phyloP scores from a whole-genome alignment of 2,113 vertebrate genomes.

The Sander lucioperca region DNA sequence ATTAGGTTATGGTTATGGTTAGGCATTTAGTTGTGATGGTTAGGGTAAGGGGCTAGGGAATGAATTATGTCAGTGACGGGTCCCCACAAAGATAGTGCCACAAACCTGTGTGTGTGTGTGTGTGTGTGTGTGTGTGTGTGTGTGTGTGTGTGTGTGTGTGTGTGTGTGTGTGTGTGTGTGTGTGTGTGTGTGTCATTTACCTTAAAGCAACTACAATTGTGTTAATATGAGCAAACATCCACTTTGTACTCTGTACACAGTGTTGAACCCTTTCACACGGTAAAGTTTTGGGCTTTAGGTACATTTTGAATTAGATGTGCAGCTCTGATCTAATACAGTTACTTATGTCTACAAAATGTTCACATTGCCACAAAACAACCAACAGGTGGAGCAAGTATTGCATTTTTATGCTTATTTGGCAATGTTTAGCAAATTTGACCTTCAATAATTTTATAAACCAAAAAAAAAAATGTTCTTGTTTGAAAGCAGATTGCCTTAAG shows the following conservation, averaged over 20 bases:
- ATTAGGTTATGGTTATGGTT: no score
- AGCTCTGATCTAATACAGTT: background rate
- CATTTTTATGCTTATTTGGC: slow-evolving; percentile 21
- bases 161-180: no score
- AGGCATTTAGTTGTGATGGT: no score
- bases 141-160: background rate
- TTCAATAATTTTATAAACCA: background rate
- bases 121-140: no score
- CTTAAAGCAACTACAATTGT: background rate
- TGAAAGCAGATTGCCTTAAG: slow-evolving; percentile 15
- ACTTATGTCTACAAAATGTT: background rate
- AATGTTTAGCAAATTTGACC: slow-evolving; percentile 8
- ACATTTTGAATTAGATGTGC: background rate
- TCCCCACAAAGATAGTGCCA: no score
- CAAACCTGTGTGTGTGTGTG: no score
- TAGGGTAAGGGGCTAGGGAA: no score
- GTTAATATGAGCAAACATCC: slow-evolving; percentile 4
- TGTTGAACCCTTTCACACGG: background rate
- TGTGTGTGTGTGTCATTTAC: background rate
- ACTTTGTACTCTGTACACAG: background rate
- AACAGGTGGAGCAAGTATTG: slow-evolving; percentile 72
- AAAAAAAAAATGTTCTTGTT: background rate
- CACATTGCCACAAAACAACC: slow-evolving; percentile 52
- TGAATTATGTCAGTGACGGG: no score
- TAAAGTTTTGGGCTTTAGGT: background rate